Evolutionary conservation across 2,113 vertebrate species (phyloP).

Genomic region (Hippocampus guttulatus): DNA sequence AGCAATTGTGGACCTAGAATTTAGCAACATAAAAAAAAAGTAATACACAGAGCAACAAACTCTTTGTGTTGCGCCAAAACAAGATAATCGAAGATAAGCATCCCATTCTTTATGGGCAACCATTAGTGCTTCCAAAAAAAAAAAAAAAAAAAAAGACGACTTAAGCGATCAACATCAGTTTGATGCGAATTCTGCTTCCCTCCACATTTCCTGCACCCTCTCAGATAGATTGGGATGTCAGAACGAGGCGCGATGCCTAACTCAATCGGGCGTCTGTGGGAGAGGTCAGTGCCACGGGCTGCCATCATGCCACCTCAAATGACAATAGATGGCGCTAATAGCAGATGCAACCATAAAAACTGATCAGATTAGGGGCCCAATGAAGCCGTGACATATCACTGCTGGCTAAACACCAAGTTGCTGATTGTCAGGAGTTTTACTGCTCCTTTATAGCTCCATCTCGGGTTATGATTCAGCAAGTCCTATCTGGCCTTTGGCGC

Average conservation of each 20-base stretch:
- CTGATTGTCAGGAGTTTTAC: conserved; percentile 50
- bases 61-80: not conserved
- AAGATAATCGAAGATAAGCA: not conserved
- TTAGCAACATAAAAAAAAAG: too few species aligned
- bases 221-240: conserved; percentile 53
- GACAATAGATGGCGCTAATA: conserved; percentile 66
- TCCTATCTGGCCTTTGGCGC: conserved; percentile 19
- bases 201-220: conserved; percentile 3
- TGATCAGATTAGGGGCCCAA: conserved; percentile 66
- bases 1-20: too few species aligned
- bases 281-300: conserved; percentile 61
- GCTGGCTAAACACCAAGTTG: conserved; percentile 57
- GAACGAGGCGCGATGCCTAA: conserved; percentile 44
- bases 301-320: conserved; percentile 61
- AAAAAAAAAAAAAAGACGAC: too few species aligned
- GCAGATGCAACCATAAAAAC: conserved; percentile 58
- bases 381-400: conserved; percentile 65
- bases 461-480: conserved; percentile 43
- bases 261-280: conserved; percentile 38
- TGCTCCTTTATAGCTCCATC: conserved; percentile 46
- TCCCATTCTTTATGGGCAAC: not conserved
- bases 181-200: conserved; percentile 13
- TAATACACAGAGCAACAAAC: not conserved
- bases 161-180: not conserved
- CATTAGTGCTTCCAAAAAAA: not conserved